phyloP scores from a whole-genome alignment of 2,888 invertebrate genomes.

The Eurytoma californica region DNA sequence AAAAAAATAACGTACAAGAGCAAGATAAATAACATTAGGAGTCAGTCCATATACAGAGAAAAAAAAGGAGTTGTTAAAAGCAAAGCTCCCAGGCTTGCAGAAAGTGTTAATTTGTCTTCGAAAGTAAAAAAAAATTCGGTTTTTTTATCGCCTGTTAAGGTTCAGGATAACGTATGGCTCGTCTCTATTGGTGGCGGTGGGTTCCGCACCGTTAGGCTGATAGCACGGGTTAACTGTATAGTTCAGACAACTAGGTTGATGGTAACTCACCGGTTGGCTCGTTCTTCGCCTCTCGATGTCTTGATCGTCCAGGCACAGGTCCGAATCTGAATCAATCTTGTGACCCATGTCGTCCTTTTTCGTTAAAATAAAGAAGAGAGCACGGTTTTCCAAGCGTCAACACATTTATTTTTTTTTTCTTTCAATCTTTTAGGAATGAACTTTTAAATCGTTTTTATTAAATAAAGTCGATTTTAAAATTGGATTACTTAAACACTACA shows the following conservation, averaged over 20 bases:
- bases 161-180: slow-evolving; percentile 74
- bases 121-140: neutral
- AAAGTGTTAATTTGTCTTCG: slow-evolving; percentile 7
- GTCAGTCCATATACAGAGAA: slow-evolving; percentile 9
- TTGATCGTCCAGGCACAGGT: slow-evolving; percentile 89
- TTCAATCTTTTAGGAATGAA: neutral
- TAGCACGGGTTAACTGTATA: slow-evolving; percentile 74
- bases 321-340: slow-evolving; percentile 91
- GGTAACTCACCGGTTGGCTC: slow-evolving; percentile 74
- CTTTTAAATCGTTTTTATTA: neutral
- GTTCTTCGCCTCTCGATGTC: slow-evolving; percentile 71
- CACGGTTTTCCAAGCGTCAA: slow-evolving; percentile 10
- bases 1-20: slow-evolving; percentile 31
- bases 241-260: slow-evolving; percentile 73
- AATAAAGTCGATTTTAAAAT: too few relatives aligned
- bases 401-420: neutral
- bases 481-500: too few relatives aligned
- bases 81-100: slow-evolving; percentile 28
- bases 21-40: slow-evolving; percentile 7
- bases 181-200: slow-evolving; percentile 54
- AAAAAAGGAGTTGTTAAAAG: slow-evolving; percentile 19
- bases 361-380: slow-evolving; percentile 2
- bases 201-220: slow-evolving; percentile 69
- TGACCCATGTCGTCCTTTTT: slow-evolving; percentile 81
- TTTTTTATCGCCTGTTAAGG: slow-evolving; percentile 71